Evolutionary conservation across 2,113 vertebrate species (phyloP).

Genomic region (Sturnira hondurensis): DNA sequence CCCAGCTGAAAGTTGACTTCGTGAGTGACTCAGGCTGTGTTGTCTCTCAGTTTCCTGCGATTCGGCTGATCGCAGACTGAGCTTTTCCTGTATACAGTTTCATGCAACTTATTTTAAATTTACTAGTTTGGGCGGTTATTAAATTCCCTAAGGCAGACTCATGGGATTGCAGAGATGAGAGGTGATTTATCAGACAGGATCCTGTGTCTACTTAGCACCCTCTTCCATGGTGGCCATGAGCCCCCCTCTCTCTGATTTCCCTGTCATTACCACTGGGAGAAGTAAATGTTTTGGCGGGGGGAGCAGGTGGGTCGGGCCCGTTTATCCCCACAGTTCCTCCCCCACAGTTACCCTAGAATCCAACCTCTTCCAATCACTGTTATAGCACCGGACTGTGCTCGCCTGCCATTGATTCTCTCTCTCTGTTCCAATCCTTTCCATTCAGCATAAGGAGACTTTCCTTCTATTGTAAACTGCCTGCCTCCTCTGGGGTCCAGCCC

Average conservation of each 20-base stretch:
- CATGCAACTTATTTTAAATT: not conserved
- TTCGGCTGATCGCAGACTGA: not conserved
- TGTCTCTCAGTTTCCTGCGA: not conserved
- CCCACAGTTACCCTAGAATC: not conserved
- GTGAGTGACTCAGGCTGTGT: not conserved
- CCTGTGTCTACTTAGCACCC: fast-evolving
- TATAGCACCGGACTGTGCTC: not conserved
- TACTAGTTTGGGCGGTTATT: not conserved
- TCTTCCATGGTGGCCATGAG: not conserved
- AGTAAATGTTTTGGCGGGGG: not conserved
- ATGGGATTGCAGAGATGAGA: not conserved
- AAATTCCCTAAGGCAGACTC: not conserved
- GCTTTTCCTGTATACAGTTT: not conserved
- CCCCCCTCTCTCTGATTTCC: not conserved
- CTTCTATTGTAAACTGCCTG: not conserved
- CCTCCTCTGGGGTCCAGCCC: not conserved
- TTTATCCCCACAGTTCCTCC: not conserved
- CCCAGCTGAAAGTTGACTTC: not conserved
- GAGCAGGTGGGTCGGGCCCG: not conserved
- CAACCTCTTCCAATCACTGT: not conserved
- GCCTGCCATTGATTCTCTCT: not conserved
- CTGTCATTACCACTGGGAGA: fast-evolving
- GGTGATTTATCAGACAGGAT: not conserved
- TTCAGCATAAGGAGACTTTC: not conserved
- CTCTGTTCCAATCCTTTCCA: not conserved